Base-by-base conservation (phyloP, 2,797 vertebrate genomes). In the Chaetodon trifasciatus region DNA sequence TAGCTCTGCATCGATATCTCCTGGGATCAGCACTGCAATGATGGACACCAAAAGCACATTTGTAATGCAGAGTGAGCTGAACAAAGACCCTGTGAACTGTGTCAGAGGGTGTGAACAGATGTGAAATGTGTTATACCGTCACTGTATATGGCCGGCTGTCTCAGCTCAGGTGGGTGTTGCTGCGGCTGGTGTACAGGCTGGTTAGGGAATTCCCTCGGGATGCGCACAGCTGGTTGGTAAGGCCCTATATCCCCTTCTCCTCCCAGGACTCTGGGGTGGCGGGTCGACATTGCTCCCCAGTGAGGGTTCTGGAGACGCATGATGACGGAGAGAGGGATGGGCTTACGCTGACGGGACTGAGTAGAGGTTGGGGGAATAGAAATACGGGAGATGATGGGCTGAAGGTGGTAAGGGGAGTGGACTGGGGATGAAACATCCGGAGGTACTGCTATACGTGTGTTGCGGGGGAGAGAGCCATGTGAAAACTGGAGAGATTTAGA, bases 321-420 rank as follows among this genome's bases (percentile, higher is more conserved):
- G 83, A 98, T 97, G 92, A 98, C 96, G 3, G 97, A 98, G 49
- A 98, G 96, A 0, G 97, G 97, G 57, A 98, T 96, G 13, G 96
- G 97, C 40, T 89, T 94, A 58, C 91, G 95, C 72, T 95, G 89
- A 6, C 86, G 93, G 3, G 72, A 46, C 81, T 82, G 89, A 1
- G 91, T 6, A 40, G 77, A 67, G 0, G 86, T 49, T 0, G 97
- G 97, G 0, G 97, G 97, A 47, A 98, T 96, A 6, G 96, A 95
- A 65, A 97, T 97, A 4, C 97, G 97, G 56, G 95, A 96, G 76
- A 96, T 91, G 88, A 97, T 95, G 1, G 97, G 96, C 79, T 96
- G 96, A 66, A 92, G 35, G 72, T 79, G 50, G 71, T 91, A 94
- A 28, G 91, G 89, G 81, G 95, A 92, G 80, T 93, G 94, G 70